A percentile compares a stretch with the other conserved stretches of the same genome.
phyloP scores from a whole-genome alignment of 2,113 vertebrate genomes.

The Myocastor coypus region DNA sequence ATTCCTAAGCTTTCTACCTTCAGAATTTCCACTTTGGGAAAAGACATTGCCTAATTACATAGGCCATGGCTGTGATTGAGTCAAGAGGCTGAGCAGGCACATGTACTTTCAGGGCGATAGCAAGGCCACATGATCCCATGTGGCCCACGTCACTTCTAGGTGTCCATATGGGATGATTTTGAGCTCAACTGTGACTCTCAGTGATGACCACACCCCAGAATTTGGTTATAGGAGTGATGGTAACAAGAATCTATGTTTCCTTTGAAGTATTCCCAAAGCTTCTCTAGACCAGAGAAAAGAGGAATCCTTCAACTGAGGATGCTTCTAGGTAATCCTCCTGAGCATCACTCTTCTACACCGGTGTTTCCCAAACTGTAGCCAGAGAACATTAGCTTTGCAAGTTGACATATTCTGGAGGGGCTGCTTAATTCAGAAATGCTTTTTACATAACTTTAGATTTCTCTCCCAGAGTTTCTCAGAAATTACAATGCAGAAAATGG shows the following conservation, averaged over 20 bases:
- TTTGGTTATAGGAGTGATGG: too few species aligned
- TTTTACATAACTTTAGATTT: background rate
- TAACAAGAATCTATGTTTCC: accelerated
- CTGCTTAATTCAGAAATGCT: background rate
- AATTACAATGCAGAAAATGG: background rate
- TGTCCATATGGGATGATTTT: background rate
- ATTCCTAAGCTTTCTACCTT: background rate
- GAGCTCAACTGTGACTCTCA: accelerated
- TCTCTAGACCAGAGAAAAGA: background rate
- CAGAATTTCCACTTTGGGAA: background rate
- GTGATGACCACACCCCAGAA: accelerated
- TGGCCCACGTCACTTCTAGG: too few species aligned
- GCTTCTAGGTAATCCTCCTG: background rate
- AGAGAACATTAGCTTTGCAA: background rate
- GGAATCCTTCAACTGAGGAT: background rate
- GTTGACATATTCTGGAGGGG: background rate
- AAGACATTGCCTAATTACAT: background rate
- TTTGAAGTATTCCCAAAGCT: background rate
- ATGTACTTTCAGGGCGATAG: background rate
- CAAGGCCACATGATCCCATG: too few species aligned
- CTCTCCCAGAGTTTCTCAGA: background rate
- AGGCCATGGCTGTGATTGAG: background rate
- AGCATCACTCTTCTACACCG: background rate
- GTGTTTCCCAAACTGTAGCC: background rate
- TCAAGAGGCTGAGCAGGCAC: too few species aligned